These are phyloP conservation scores for Maconellicoccus hirsutus DNA, from an alignment of 1,140 invertebrate genomes.

Conservation along the genomic window DNA sequence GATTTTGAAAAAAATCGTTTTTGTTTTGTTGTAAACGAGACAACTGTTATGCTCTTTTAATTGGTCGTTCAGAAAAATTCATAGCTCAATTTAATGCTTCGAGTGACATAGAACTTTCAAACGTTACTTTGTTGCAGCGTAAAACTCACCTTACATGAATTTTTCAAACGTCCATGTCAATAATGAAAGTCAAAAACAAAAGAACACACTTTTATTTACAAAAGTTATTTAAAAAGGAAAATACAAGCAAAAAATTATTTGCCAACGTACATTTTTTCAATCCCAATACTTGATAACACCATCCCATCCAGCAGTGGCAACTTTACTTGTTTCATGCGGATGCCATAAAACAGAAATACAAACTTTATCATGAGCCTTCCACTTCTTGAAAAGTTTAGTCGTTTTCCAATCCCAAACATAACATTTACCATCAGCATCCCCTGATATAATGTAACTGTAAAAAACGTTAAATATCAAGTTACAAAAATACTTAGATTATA, in stretches of 20 bases:
- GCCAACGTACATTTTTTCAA: slow-evolving; percentile 40
- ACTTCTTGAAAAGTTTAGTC: slow-evolving; percentile 93
- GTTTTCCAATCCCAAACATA: slow-evolving; percentile 99
- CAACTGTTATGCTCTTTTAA: no score
- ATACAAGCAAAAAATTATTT: no score
- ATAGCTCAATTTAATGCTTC: no score
- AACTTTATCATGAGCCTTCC: slow-evolving; percentile 97
- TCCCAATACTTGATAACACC: slow-evolving; percentile 98
- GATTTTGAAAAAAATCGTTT: no score
- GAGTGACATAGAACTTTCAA: no score
- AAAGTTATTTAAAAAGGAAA: background rate
- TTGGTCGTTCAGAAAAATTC: no score
- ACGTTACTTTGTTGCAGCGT: no score
- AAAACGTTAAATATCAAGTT: slow-evolving; percentile 24
- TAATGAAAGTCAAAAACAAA: no score
- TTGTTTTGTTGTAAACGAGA: no score
- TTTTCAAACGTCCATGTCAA: no score
- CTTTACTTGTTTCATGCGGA: slow-evolving; percentile 94
- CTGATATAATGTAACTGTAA: slow-evolving; percentile 88
- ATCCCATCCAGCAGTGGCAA: slow-evolving; percentile 96
- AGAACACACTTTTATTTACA: no score
- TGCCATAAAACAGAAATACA: slow-evolving; percentile 94
- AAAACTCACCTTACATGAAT: no score
- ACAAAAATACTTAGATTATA: background rate
- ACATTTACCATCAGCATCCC: slow-evolving; percentile 98